Percentiles rank a stretch among this genome's conserved stretches.
Conservation (phyloP, 2,113 vertebrate species). For the Plecturocebus donacophilus region DNA sequence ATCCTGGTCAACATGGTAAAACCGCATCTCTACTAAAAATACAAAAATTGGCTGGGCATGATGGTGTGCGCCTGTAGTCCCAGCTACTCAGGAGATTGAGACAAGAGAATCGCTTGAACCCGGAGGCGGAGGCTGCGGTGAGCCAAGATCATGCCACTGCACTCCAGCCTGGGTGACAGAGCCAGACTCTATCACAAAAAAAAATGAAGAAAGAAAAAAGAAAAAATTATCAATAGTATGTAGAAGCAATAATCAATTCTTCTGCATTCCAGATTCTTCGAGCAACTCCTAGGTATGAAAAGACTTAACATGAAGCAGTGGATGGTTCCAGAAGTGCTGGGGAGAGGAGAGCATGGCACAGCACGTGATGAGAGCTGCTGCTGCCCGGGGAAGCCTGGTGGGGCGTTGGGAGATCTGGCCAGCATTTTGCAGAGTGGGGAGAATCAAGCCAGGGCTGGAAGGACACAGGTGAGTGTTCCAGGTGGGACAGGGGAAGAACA, state of each 20-base stretch:
- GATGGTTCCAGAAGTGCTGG: background rate
- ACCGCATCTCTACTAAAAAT: too few species aligned
- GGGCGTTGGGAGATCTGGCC: rapidly evolving
- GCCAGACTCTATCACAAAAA: too few species aligned
- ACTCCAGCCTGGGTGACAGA: too few species aligned
- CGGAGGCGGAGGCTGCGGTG: too few species aligned
- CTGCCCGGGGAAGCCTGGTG: rapidly evolving
- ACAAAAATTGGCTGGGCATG: too few species aligned
- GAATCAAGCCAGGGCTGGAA: rapidly evolving
- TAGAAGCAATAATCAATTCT: background rate
- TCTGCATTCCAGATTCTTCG: background rate
- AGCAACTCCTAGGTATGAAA: rapidly evolving
- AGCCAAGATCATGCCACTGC: too few species aligned
- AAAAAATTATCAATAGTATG: background rate
- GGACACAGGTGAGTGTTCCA: rapidly evolving
- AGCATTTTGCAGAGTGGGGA: background rate
- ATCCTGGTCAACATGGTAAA: too few species aligned
- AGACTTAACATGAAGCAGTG: background rate
- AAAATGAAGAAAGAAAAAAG: too few species aligned
- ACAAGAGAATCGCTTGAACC: too few species aligned
- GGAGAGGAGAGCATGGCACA: rapidly evolving
- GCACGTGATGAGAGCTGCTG: rapidly evolving
- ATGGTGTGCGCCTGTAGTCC: too few species aligned
- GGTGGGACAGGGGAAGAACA: background rate
- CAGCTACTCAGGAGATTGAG: too few species aligned